phyloP scores from a whole-genome alignment of 2,797 vertebrate species.

The Gallinago solitaria region DNA sequence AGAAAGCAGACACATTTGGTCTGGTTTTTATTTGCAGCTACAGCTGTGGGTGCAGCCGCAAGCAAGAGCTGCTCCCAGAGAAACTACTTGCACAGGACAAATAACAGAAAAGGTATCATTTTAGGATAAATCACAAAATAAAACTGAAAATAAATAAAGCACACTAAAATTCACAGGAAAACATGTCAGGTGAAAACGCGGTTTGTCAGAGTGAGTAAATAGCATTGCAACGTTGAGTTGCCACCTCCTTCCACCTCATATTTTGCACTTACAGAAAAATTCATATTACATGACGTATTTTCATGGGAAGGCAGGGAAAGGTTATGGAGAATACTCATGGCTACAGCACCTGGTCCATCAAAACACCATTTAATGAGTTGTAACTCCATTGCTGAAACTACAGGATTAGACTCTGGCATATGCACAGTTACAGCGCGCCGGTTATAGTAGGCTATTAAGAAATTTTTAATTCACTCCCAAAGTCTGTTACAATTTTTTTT shows the following conservation, averaged over 20 bases:
- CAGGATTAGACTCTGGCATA: not conserved
- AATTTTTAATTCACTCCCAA: not conserved
- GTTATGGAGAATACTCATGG: not conserved
- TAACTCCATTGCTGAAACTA: not conserved
- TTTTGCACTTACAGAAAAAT: not conserved
- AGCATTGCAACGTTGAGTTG: not conserved
- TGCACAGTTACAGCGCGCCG: not conserved
- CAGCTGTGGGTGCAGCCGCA: not conserved
- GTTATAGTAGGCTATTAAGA: not conserved
- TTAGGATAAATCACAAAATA: not conserved
- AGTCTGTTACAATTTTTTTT: not conserved
- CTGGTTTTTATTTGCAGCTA: not conserved
- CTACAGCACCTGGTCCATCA: not conserved
- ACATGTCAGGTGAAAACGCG: not conserved
- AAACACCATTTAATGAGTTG: not conserved
- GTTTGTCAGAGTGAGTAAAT: not conserved
- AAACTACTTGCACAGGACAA: not conserved
- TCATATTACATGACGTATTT: not conserved
- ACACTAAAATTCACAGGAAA: not conserved
- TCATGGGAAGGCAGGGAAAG: not conserved
- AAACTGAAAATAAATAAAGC: not conserved
- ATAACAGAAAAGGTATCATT: not conserved
- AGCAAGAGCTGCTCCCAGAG: constrained; percentile 1
- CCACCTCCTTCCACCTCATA: not conserved
- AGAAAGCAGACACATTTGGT: not conserved